phyloP scores from a whole-genome alignment of 1,140 invertebrate genomes.

The Pomacea maculata region DNA sequence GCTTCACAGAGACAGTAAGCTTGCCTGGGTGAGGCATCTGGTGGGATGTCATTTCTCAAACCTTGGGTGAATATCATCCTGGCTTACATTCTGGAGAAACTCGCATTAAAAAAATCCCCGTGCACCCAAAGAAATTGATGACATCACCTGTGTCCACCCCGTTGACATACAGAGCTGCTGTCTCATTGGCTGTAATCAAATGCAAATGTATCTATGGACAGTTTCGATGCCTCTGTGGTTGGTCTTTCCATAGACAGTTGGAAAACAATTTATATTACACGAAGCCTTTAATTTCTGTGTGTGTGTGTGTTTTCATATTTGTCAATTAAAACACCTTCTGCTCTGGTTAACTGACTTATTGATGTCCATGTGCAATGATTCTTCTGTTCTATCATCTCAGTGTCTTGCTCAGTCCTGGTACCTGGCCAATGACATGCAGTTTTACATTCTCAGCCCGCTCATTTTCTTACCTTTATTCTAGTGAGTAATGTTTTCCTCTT shows the following conservation, averaged over 20 bases:
- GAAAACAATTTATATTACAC: too few relatives aligned
- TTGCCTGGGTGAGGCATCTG: too few relatives aligned
- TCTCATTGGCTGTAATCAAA: too few relatives aligned
- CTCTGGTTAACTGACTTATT: too few relatives aligned
- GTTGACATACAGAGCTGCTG: neutral
- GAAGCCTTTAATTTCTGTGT: neutral
- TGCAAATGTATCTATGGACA: too few relatives aligned
- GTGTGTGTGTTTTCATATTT: neutral
- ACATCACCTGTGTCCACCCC: neutral
- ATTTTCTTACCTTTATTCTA: slow-evolving; percentile 63
- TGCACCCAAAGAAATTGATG: neutral
- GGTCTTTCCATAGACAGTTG: too few relatives aligned
- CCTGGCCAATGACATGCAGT: slow-evolving; percentile 83
- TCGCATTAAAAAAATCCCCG: neutral
- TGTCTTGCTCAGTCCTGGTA: slow-evolving; percentile 80
- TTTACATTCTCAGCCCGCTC: slow-evolving; percentile 77
- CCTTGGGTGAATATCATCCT: neutral
- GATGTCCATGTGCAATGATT: too few relatives aligned
- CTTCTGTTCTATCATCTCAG: slow-evolving; percentile 64
- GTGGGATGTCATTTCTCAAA: neutral
- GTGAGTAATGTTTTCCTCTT: slow-evolving; percentile 41
- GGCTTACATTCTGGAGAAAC: neutral
- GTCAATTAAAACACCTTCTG: too few relatives aligned
- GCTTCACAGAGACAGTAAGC: neutral
- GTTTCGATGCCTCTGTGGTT: too few relatives aligned